Conservation (phyloP, 2,888 invertebrate species). For the Oligia latruncula region DNA sequence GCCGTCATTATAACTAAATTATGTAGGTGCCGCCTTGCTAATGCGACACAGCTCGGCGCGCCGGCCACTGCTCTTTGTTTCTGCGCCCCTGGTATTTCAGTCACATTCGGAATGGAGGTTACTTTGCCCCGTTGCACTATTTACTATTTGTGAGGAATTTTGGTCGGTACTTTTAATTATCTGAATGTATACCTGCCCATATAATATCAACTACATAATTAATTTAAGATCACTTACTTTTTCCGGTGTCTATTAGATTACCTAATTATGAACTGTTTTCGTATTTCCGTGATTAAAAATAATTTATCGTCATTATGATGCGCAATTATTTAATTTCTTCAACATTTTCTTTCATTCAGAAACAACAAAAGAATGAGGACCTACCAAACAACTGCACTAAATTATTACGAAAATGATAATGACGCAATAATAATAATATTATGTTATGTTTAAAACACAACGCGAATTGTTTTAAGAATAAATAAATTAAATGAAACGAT, state of each 20-base stretch:
- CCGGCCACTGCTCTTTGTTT: conserved; percentile 67
- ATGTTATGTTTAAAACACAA: neutral
- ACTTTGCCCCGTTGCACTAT: conserved; percentile 65
- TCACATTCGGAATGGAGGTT: conserved; percentile 73
- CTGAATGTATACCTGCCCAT: neutral
- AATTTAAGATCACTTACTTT: neutral
- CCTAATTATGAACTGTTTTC: neutral
- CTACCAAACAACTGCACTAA: neutral
- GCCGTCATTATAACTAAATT: conserved; percentile 84
- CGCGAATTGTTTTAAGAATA: no score
- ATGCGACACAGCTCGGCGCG: conserved; percentile 73
- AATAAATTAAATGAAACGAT: neutral
- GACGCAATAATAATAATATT: neutral
- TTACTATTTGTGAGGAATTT: conserved; percentile 46
- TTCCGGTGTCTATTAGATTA: neutral
- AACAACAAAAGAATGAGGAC: neutral
- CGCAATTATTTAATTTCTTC: conserved; percentile 5
- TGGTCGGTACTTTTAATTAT: conserved; percentile 20
- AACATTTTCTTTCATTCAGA: neutral
- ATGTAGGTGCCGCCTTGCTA: conserved; percentile 79
- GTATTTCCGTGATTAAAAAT: neutral
- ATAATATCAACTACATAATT: neutral
- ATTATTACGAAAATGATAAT: neutral
- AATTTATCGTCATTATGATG: neutral
- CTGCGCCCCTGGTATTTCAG: conserved; percentile 75